Base-by-base conservation (phyloP, 1,140 invertebrate species). In the Amyelois transitella region DNA sequence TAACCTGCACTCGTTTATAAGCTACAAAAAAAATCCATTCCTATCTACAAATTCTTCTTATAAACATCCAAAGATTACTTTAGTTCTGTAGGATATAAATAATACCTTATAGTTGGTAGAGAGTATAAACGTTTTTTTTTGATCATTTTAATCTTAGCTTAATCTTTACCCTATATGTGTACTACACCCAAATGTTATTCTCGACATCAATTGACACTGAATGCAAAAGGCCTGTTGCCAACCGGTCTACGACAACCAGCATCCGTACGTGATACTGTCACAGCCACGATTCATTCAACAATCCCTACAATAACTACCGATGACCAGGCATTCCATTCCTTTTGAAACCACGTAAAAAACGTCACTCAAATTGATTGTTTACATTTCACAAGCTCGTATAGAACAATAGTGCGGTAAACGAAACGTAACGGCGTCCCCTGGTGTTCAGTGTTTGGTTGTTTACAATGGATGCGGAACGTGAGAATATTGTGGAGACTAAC, bases 391-490 rank as follows among this genome's bases (percentile, higher is more conserved):
- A 77, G 68, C 69, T 58, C 58, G 69, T 72, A 80, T 75, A 83
- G 75, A 83, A 81, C 77, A 84, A 86, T 80, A 58, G 70, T 55
- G 51, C 67, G 67, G 77, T 73, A 83, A 80, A 82, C 79, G 77
- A 74, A 76, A 72, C 78, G 78, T 77, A 81, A 81, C 75, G 71
- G 72, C 63, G 71, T 80, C 78, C 69, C 77, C 61, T 57, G 62
- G 57, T 63, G 22, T 20, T n/a, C n/a, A n/a, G n/a, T 28, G 71
- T 75, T 74, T 67, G 64, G 63, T 74, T 60, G 71, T 84, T 81
- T 81, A 86, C 83, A 81, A 84, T 81, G 68, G 75, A 72, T 66
- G 73, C 68, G 65, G 73, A 77, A 83, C 81, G 84, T 87, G 84
- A 85, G 84, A 87, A 85, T 80, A 66, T 82, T 70, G 72, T 71